Evolutionary conservation across 1,140 invertebrate species (phyloP), one percentile per base, ranked within the genome.

Genomic region (Leptopilina clavipes): DNA sequence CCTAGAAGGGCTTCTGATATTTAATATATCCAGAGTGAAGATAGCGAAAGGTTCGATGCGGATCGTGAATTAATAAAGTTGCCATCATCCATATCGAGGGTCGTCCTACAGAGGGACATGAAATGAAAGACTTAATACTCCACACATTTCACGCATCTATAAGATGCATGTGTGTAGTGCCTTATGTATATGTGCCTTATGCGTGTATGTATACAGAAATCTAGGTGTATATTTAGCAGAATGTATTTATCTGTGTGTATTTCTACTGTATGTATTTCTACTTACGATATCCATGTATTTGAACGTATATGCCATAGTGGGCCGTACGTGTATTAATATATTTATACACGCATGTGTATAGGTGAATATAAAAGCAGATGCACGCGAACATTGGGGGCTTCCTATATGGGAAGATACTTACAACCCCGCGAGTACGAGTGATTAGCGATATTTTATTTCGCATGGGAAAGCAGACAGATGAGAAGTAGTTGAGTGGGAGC

Each of bases 391-490:
- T 73, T 76, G 56, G 45, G 75, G 76, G 79, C 76, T 80, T 82
- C 80, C 70, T 74, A 74, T 82, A 76, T 70, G 70, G 22, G 82
- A 83, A 86, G 84, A 84, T 87, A 89, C 89, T 89, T 87, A 87
- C 83, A 84, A 83, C 86, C 87, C 86, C 82, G 85, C 81, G 78
- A 78, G 83, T 85, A 85, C 86, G 85, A 87, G 88, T 90, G 89
- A 91, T 91, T 91, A 91, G 90, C 87, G 86, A 91, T 91, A 91
- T 91, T 91, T 91, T 91, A 91, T 91, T 91, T 91, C 89, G 85
- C 89, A 91, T 91, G 90, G 90, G 90, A 91, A 91, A 90, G 84
- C 86, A 85, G 87, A 89, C 89, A 89, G 90, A 91, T 89, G 89
- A 90, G 87, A 90, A 90, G 85, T 89, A 87, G 88, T 87, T 89